Percentiles rank a stretch among this genome's conserved stretches.
Evolutionary conservation across 2,888 invertebrate species (phyloP).

Genomic region (Apamea anceps): DNA sequence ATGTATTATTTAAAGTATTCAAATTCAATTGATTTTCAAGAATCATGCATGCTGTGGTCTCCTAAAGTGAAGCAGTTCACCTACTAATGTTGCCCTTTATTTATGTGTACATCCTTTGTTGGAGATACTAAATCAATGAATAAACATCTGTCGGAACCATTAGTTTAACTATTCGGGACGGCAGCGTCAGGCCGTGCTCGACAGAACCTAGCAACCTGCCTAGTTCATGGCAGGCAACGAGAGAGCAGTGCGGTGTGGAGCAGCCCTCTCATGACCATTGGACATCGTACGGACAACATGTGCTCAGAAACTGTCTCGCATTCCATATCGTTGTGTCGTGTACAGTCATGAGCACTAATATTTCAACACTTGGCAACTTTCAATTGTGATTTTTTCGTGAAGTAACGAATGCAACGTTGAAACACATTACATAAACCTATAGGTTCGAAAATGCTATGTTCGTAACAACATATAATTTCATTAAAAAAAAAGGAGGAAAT

Average conservation of each 20-base stretch:
- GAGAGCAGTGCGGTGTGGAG: neutral
- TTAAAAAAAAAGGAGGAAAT: no score
- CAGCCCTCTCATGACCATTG: neutral
- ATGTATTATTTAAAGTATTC: neutral
- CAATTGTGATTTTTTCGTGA: no score
- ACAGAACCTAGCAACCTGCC: neutral
- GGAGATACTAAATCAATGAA: neutral
- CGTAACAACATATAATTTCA: no score
- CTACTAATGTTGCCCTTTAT: neutral
- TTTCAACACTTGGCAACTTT: no score
- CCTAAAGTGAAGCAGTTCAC: neutral
- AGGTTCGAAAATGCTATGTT: no score
- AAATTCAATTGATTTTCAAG: conserved; percentile 1
- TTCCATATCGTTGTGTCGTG: neutral
- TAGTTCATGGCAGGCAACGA: neutral
- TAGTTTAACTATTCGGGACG: neutral
- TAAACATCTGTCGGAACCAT: neutral
- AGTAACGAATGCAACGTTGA: no score
- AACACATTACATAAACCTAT: no score
- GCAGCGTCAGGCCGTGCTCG: neutral
- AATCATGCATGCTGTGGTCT: neutral
- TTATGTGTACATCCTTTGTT: neutral
- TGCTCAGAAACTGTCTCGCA: neutral
- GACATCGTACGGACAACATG: neutral
- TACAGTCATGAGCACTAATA: no score